phyloP scores from a whole-genome alignment of 2,888 invertebrate species.

The Eurytoma californica region DNA sequence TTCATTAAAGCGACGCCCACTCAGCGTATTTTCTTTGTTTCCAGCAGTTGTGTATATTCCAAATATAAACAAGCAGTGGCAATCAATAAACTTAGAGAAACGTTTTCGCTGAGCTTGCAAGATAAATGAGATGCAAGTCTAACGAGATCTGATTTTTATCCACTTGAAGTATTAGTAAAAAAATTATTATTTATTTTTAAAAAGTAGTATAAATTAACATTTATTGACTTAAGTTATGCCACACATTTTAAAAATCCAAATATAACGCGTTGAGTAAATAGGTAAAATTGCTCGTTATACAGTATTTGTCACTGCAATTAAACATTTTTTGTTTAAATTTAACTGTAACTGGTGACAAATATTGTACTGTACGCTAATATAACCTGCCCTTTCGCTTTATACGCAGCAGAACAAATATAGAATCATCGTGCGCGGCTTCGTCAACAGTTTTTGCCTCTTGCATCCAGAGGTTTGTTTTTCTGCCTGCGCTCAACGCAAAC shows the following conservation, averaged over 20 bases:
- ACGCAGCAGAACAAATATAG: neutral
- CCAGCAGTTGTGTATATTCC: no score
- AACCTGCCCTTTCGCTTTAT: neutral
- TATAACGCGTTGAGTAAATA: no score
- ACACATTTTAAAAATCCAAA: neutral
- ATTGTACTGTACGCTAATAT: no score
- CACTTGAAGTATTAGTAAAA: neutral
- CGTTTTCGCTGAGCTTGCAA: neutral
- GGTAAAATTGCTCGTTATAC: neutral
- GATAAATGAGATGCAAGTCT: neutral
- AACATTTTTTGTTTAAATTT: no score
- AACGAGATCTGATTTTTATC: neutral
- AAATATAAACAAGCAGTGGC: neutral
- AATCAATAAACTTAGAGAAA: neutral
- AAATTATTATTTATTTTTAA: neutral
- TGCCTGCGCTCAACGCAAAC: no score
- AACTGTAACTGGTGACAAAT: no score
- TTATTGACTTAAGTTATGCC: neutral
- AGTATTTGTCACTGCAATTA: no score
- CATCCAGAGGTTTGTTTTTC: neutral
- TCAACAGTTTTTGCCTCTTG: slow-evolving; percentile 8
- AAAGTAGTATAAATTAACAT: no score
- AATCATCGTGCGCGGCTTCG: neutral
- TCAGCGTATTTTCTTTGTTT: neutral
- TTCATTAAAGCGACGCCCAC: neutral